Base-by-base conservation (phyloP, 2,888 invertebrate species). In the Yponomeuta plumbellus region DNA sequence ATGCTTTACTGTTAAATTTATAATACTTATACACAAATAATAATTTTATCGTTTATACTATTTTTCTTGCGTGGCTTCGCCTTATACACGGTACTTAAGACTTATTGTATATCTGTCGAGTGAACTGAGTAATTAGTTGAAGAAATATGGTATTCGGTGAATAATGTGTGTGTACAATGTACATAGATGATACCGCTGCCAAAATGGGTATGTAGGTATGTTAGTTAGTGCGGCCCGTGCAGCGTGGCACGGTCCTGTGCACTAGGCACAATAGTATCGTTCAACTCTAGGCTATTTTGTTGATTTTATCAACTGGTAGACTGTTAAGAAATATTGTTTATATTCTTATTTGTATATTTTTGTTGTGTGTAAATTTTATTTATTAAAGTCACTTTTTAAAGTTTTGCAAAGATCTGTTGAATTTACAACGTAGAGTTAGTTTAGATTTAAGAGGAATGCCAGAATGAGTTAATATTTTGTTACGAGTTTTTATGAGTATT, bases 1-100 rank as follows among this genome's bases (percentile, higher is more conserved):
- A 64, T 64, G 64, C 64, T 64, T 64, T 63, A 63, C 40, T 40
- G 39, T 62, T 39, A 22, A 21, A 26, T 21, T 61, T 61, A 61
- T 13, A 23, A 61, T 39, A 39, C 26, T 39, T 39, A 62, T 62
- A 62, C 34, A 61, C 17, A 1, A 39, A 34, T 62, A 62, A 22
- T 22, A n/a, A 26, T 61, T 61, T 17, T 61, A 17, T 61, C 22
- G 34, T 61, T 17, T 61, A 21, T 61, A 23, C 17, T 61, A 61
- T 61, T 61, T 23, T 17, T 39, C 11, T 40, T 63, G 23, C 13
- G 63, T 63, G 40, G 63, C 39, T 63, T 20, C 39, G 39, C 63
- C 63, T 59, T 59, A 22, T 59, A 59, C 59, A 59, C 21, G 22
- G 59, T 59, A 22, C 59, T 59, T 59, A 21, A 21, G 59, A 59